Evolutionary conservation across 2,113 vertebrate genomes (phyloP), one percentile per base, ranked within the genome.

Genomic region (Pycnonotus jocosus): DNA sequence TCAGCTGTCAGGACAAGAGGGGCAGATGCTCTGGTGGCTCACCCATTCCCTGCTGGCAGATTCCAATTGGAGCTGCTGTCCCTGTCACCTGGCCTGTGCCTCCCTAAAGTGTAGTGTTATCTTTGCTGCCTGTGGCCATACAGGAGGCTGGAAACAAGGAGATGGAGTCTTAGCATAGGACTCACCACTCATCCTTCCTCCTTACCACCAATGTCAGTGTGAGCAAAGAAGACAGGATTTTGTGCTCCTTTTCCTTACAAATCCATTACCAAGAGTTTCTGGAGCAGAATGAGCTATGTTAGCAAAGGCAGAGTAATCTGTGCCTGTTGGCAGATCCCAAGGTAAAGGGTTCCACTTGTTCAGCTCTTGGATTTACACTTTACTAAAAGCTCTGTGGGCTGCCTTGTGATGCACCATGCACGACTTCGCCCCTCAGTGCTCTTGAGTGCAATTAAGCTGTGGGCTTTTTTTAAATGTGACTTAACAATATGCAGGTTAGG

Each of bases 401-500:
- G 90, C 60, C 69, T 82, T 64, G 71, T 83, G 92, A 92, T 90
- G 94, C 76, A 23, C 60, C 0, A 0, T 9, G 54, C 35, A 53
- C 23, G 1, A n/a, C 33, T 64, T 92, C 13, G 0, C 51, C 76
- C 64, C 76, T 88, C 19, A 31, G 44, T 90, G 88, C 90, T 93
- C 92, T 88, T 47, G 68, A 96, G 82, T 88, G 42, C 92, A 78
- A 81, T 96, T 92, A 94, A 94, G 47, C 56, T 72, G 44, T 45
- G 76, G 33, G 12, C 15, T 62, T 78, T 85, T 83, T 79, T 90
- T 20, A n/a, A 70, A 95, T 64, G 68, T 61, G 92, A 69, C 68
- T 95, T 90, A 86, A 95, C 91, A 93, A 76, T 84, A 79, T 57
- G 83, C 88, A 92, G 90, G 88, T 95, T 97, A 50, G 79, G 79